Conservation (phyloP, 2,797 vertebrate species). For the Bothrops alternatus region DNA sequence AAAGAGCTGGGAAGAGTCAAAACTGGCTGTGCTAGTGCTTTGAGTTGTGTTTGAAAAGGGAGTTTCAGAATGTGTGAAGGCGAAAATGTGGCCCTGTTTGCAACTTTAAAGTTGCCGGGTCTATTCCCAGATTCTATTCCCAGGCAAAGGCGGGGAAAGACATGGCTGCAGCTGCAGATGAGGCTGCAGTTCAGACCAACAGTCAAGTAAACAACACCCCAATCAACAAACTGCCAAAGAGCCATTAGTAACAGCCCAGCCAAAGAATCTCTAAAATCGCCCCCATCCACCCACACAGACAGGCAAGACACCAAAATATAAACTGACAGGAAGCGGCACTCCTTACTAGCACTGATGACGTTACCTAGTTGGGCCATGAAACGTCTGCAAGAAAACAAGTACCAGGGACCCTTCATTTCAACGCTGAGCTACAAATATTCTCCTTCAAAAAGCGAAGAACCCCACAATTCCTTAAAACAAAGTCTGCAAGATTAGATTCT, state of each 20-base stretch:
- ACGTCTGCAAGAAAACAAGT: too few relatives aligned
- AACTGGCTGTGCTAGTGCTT: neutral
- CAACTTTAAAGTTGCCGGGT: neutral
- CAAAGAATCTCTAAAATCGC: too few relatives aligned
- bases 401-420: too few relatives aligned
- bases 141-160: neutral
- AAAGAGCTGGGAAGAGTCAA: conserved; percentile 9
- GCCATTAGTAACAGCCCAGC: too few relatives aligned
- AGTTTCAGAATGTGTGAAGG: neutral
- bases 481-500: neutral
- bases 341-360: too few relatives aligned
- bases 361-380: too few relatives aligned
- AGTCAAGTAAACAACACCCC: too few relatives aligned
- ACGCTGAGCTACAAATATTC: too few relatives aligned
- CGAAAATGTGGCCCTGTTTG: conserved; percentile 45
- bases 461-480: neutral
- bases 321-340: too few relatives aligned
- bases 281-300: too few relatives aligned
- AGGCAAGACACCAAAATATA: too few relatives aligned
- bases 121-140: neutral
- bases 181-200: neutral
- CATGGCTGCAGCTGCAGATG: neutral
- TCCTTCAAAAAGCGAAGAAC: neutral
- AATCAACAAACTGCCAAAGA: too few relatives aligned
- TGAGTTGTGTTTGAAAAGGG: neutral